Base-by-base conservation (phyloP, 2,113 vertebrate species). In the Ailuropoda melanoleuca region DNA sequence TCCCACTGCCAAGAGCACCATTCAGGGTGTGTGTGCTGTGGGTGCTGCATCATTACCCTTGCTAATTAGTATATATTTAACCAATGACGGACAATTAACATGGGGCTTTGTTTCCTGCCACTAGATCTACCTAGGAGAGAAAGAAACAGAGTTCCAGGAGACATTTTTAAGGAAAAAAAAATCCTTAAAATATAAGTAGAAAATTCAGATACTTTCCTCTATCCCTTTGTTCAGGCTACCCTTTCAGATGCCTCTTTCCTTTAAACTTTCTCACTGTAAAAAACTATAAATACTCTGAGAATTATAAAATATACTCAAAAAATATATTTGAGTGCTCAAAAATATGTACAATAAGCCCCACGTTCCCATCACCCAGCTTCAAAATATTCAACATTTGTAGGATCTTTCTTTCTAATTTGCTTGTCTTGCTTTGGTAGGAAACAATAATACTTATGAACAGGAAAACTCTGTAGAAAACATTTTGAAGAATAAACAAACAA, bases 401-500 rank as follows among this genome's bases (percentile, higher is more conserved):
- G 66, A 55, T 74, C 26, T 86, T 93, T 43, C 60, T 84, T 92
- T 88, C 53, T 31, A 62, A 46, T 10, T 8, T 72, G 18, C 23
- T 88, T 96, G 55, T 91, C 64, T 70, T 78, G 1, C 13, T 48
- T 60, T 46, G 60, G 50, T 50, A 85, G 82, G 55, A 95, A 89
- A 78, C 34, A 93, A 21, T n/a, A 84, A 86, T 10, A 77, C 8
- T 74, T 80, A 70, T 9, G 8, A 83, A 89, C 8, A 77, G 55
- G 4, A 88, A 97, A 83, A 83, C 19, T 56, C 53, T 78, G 55
- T 34, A 97, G 90, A 64, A 96, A 94, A 50, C 21, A 26, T 8
- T 23, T 77, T 19, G 75, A 75, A 64, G 6, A 19, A 53, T 68
- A 86, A 75, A 55, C 43, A n/a, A 60, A 82, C 81, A 56, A 56